These are phyloP conservation scores for Dryoscopus gambensis DNA, from an alignment of 2,113 vertebrate species.

Conservation along the genomic window DNA sequence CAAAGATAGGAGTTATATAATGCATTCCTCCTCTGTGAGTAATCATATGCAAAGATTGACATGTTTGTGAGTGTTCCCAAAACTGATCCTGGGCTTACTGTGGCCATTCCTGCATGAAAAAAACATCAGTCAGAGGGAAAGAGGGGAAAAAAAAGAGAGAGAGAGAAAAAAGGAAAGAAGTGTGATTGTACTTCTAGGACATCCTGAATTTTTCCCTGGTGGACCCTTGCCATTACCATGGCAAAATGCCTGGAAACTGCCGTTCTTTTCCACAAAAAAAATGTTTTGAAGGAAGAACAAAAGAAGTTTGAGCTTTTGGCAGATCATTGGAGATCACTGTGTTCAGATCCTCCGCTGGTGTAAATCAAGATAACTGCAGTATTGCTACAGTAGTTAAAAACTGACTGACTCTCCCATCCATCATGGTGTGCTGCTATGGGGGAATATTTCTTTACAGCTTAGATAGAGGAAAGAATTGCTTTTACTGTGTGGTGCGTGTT, in stretches of 20 bases:
- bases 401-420: neutral
- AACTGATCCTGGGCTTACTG: neutral
- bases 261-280: conserved; percentile 38
- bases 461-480: neutral
- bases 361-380: conserved; percentile 49
- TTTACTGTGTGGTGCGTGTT: neutral
- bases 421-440: neutral
- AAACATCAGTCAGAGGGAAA: neutral
- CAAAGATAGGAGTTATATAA: conserved; percentile 30
- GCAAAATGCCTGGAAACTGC: conserved; percentile 60
- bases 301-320: conserved; percentile 55
- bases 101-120: neutral
- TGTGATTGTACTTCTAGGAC: conserved; percentile 27
- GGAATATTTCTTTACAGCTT: neutral
- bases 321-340: conserved; percentile 12
- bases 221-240: conserved; percentile 47
- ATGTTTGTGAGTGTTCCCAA: conserved; percentile 1
- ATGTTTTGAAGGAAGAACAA: conserved; percentile 56
- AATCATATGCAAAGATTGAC: conserved; percentile 39
- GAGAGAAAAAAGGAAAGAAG: neutral
- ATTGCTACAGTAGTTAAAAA: conserved; percentile 48
- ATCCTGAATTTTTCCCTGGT: conserved; percentile 33
- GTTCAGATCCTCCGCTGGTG: conserved; percentile 42
- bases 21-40: conserved; percentile 30
- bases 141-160: neutral